Evolutionary conservation across 2,797 vertebrate species (phyloP), one percentile per base, ranked within the genome.

Genomic region (Etheostoma perlongum): DNA sequence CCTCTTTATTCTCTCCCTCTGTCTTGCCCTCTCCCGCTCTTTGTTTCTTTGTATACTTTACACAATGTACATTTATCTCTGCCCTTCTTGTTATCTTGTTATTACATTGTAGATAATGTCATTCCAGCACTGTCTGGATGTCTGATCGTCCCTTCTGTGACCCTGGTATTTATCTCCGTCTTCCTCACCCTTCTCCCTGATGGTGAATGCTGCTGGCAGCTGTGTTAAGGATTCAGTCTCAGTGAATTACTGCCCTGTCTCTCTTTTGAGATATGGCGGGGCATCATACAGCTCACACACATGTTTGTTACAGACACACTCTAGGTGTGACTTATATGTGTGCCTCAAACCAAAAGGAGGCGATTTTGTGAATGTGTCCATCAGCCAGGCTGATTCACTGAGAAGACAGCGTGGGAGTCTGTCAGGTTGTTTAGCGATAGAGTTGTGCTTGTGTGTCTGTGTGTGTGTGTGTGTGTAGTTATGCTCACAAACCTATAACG

Each of bases 401-500:
- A 79, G 47, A 70, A 55, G 89, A 81, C 73, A 80, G 76, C 1
- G 85, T 82, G 77, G 77, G 80, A 90, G 86, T 85, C 68, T 89
- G 79, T 84, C 85, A 81, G 84, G 53, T 75, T 78, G 65, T 79
- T 74, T 53, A 66, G 74, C 15, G 59, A 44, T 16, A 19, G 15
- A 8, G 13, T 54, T 36, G 57, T 59, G 40, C 30, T 51, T 72
- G 48, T 42, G 60, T 72, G 79, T 74, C 72, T 76, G 64, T 69
- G 44, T 76, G 72, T 59, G 62, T 72, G 42, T 53, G 72, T 64
- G 59, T 65, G 30, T 55, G 46, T 42, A 7, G 47, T 48, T 3
- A 30, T 11, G 67, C 53, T 73, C 59, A 82, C 90, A 74, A 89
- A 99, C 98, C 98, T 23, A 99, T 97, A 84, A 99, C 95, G 0